Conservation (phyloP, 2,888 invertebrate genomes). For the Ferdinandea cuprea region DNA sequence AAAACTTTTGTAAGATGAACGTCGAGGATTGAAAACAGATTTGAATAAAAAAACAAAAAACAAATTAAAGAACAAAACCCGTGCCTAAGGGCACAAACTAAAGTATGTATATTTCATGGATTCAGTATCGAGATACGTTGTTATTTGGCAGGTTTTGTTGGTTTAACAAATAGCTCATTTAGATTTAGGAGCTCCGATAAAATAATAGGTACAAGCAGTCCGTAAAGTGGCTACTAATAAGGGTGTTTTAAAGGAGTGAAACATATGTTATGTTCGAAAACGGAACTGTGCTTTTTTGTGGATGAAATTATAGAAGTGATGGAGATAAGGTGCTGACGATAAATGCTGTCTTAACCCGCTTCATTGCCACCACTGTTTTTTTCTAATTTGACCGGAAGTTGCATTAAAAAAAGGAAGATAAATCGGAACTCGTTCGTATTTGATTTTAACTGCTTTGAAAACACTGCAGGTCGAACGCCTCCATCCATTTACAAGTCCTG, state of each 20-base stretch:
- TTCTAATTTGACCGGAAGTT: not conserved
- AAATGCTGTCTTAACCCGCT: not conserved
- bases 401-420: too few relatives aligned
- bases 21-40: constrained; percentile 12
- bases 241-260: constrained; percentile 44
- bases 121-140: constrained; percentile 38
- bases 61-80: not conserved
- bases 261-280: constrained; percentile 13
- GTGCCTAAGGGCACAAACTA: constrained; percentile 9
- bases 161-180: constrained; percentile 72
- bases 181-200: constrained; percentile 60
- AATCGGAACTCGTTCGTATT: too few relatives aligned
- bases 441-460: too few relatives aligned
- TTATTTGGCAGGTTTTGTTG: constrained; percentile 61
- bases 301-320: not conserved
- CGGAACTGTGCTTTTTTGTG: not conserved
- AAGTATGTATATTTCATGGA: constrained; percentile 37
- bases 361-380: too few relatives aligned
- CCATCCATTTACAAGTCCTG: too few relatives aligned
- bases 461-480: too few relatives aligned
- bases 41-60: not conserved
- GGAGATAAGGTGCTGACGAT: not conserved
- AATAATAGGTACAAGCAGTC: constrained; percentile 32
- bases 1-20: constrained; percentile 51
- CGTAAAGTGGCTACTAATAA: constrained; percentile 54